Evolutionary conservation across 2,888 invertebrate genomes (phyloP).

Genomic region (Tipula helvola): DNA sequence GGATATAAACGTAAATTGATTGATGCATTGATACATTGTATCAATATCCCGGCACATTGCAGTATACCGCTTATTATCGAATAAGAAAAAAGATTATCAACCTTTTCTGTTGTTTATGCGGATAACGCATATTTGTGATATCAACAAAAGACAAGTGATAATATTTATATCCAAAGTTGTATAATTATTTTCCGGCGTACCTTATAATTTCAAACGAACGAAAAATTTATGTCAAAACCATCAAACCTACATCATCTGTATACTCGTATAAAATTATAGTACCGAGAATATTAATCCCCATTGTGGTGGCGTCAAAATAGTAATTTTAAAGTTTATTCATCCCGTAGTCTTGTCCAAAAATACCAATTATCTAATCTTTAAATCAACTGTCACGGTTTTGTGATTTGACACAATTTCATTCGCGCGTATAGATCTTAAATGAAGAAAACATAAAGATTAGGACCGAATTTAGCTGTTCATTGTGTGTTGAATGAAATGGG

Average conservation of each 20-base stretch:
- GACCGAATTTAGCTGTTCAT: not conserved
- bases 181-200: not conserved
- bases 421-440: not conserved
- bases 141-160: not conserved
- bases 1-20: not conserved
- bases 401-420: not conserved
- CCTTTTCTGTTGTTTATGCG: not conserved
- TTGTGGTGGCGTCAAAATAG: not conserved
- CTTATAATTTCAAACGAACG: not conserved
- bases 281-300: not conserved
- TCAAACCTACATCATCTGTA: not conserved
- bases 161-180: not conserved
- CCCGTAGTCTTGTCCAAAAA: not conserved
- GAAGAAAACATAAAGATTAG: not conserved
- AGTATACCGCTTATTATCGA: not conserved
- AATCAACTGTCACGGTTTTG: not conserved
- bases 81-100: not conserved
- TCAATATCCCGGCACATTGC: not conserved
- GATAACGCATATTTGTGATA: not conserved
- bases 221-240: not conserved
- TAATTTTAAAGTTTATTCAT: not conserved
- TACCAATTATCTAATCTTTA: not conserved
- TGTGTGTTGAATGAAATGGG: not conserved
- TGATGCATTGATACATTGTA: not conserved
- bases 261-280: not conserved